Base-by-base conservation (phyloP, 2,113 vertebrate species). In the Plectropomus leopardus region DNA sequence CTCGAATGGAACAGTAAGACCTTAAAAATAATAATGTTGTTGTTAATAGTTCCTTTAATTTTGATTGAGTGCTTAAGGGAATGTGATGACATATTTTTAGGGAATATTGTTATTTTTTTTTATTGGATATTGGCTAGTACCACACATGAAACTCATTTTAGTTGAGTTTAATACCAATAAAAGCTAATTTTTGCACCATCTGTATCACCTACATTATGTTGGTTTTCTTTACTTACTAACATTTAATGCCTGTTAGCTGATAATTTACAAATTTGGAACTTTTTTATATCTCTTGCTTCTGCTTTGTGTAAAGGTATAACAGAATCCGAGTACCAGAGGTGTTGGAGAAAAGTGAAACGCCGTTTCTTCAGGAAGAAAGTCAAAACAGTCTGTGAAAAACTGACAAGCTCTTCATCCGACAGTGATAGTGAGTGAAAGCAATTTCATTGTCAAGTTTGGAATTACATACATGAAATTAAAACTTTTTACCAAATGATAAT, bases 1-100 rank as follows among this genome's bases (percentile, higher is more conserved):
- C 77, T 94, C 14, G 76, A 86, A 50, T 34, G 93, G 24, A 80
- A 78, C 57, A 96, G 98, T 99, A 96, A 50, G 84, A 76, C n/a
- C 36, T 9, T 54, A 32, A 48, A 14, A 17, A 26, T 15, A 57
- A 30, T 23, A 19, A 13, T 45, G 5, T 5, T 55, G 19, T 4
- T 19, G 0, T 17, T 17, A 21, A 17, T 21, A 28, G 5, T 51
- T 14, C 26, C 1, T 54, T 11, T 19, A 9, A 50, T 51, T 17
- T 3, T 55, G 32, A 63, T 73, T 26, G 16, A 51, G 16, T 9
- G 15, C 11, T 7, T 21, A 17, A 15, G 8, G 26, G 19, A 34
- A 47, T 60, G n/a, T 36, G n/a, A 71, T 47, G 48, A 24, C 40
- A 13, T 42, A 40, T 28, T 50, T 60, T 53, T n/a, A 53, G 26